Base-by-base conservation (phyloP, 2,113 vertebrate genomes). In the Scomber japonicus region DNA sequence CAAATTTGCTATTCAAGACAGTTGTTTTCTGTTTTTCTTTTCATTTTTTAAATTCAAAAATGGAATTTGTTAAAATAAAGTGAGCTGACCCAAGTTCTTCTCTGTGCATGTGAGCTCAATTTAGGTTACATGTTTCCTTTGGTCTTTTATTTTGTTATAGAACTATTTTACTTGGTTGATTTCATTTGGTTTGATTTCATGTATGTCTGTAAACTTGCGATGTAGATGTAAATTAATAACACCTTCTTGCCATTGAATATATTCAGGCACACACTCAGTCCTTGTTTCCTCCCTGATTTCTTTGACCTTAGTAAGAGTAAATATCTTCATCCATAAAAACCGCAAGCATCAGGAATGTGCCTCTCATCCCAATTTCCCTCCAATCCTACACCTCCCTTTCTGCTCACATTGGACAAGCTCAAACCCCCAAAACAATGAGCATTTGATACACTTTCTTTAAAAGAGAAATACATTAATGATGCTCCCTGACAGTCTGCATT, bases 401-500 rank as follows among this genome's bases (percentile, higher is more conserved):
- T 74, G 60, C 70, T 86, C 63, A 48, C 72, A 65, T 74, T 71
- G 70, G 57, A 85, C 70, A 71, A 85, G 83, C 74, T 71, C 69
- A 88, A 89, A 82, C 57, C 74, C 68, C 68, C 48, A 73, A 87
- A 91, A 91, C 89, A 93, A 93, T 85, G 90, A 91, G 92, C 82
- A 83, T 91, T 91, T 91, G 87, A 92, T 88, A 84, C 90, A 93
- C 89, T 92, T 93, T 89, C 90, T 93, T 91, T 89, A 90, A 94
- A 90, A 90, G 86, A 93, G 88, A 92, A 93, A 93, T 88, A 91
- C 93, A 94, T 92, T 61, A 87, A 95, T 93, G 85, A 94, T 93
- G 92, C 92, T 92, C 93, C 82, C 94, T 95, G 96, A 95, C 95
- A 96, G 95, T 93, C 85, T 87, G 95, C 84, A 96, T 96, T 96